A percentile compares a stretch with the other conserved stretches of the same genome.
phyloP scores from a whole-genome alignment of 2,113 vertebrate species.

The Engraulis encrasicolus region DNA sequence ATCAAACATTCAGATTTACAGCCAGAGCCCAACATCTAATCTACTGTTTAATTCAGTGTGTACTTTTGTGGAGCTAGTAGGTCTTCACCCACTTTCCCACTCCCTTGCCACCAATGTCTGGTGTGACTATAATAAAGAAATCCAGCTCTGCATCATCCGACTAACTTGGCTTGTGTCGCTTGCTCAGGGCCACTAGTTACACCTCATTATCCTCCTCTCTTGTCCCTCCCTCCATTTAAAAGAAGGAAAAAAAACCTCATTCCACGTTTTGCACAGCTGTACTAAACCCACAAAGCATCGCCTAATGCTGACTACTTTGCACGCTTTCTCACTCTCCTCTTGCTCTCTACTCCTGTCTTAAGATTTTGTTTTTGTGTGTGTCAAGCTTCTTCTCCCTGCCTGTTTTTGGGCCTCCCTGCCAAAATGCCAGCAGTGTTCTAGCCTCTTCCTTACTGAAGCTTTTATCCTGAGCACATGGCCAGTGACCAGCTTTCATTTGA shows the following conservation, averaged over 20 bases:
- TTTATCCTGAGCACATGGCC: slow-evolving; percentile 32
- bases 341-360: slow-evolving; percentile 22
- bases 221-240: not conserved
- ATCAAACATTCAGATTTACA: not conserved
- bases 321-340: slow-evolving; percentile 30
- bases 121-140: slow-evolving; percentile 12
- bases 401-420: slow-evolving; percentile 81
- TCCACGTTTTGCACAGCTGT: slow-evolving; percentile 25
- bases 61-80: not conserved
- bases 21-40: not conserved
- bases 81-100: not conserved
- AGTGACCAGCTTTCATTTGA: slow-evolving; percentile 1
- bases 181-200: slow-evolving; percentile 34
- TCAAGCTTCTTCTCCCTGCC: slow-evolving; percentile 56
- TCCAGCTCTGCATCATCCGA: slow-evolving; percentile 40
- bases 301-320: slow-evolving; percentile 30
- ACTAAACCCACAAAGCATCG: slow-evolving; percentile 35
- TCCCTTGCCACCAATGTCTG: slow-evolving; percentile 3
- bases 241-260: slow-evolving; percentile 35
- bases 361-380: slow-evolving; percentile 24
- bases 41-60: no score
- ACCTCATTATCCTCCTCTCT: not conserved
- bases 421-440: slow-evolving; percentile 87
- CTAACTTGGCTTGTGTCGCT: slow-evolving; percentile 48
- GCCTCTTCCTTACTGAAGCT: slow-evolving; percentile 94